Base-by-base conservation (phyloP, 2,797 vertebrate genomes). In the Rhinophrynus dorsalis region DNA sequence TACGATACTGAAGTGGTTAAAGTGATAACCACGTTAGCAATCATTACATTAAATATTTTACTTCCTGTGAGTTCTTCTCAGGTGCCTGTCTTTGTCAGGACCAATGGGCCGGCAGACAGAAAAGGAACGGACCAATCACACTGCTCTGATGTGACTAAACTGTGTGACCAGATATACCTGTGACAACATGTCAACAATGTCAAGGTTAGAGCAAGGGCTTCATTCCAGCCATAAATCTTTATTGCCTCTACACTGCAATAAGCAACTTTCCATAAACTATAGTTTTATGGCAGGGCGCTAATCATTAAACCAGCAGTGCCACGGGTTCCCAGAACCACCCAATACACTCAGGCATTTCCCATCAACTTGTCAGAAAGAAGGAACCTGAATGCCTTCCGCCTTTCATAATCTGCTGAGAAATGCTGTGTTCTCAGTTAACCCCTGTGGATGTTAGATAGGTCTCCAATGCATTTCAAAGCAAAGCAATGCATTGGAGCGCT, bases 201-300 rank as follows among this genome's bases (percentile, higher is more conserved):
- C 84, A 88, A 86, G 80, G 84, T 79, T 80, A 86, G 79, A 82
- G 72, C 21, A 27, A 78, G 27, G 67, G 51, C 78, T 83, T 83
- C 80, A 86, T 77, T 80, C 55, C 68, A 56, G 77, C 70, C 66
- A 75, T 86, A 83, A 77, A 82, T 61, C 63, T 83, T 83, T 84
- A 77, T 77, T 59, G 76, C 64, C 74, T 1, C 66, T 65, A 50
- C 73, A 73, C 75, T 63, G 6, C 68, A 66, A 44, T 72, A 2
- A 81, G 78, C 68, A 79, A 82, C 80, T 80, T 81, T 79, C 78
- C 77, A 74, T 76, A 75, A 73, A 79, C 64, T 42, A 76, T 3
- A 4, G 57, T 71, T 87, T 78, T 80, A 83, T 78, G 63, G 60
- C 26, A 0, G 1, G 3, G 32, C 40, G 81, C 75, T 84, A 82